Evolutionary conservation across 2,113 vertebrate genomes (phyloP).

Genomic region (Ia io): DNA sequence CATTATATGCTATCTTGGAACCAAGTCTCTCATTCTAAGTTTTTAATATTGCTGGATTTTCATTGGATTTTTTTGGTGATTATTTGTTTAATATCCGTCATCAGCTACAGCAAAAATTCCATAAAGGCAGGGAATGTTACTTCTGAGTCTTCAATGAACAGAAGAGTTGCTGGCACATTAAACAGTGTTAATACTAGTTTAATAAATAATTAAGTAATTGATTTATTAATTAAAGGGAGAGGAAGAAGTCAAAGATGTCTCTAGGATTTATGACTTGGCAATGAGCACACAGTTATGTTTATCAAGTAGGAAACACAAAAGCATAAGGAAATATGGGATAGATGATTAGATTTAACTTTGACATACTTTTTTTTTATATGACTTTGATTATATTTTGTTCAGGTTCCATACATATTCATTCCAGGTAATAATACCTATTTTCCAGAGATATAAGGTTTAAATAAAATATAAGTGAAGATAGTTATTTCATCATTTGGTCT

Average conservation of each 20-base stretch:
- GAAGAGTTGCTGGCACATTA: not conserved
- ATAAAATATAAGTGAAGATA: slow-evolving; percentile 16
- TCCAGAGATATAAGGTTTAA: not conserved
- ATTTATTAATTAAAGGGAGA: not conserved
- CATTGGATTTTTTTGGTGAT: not conserved
- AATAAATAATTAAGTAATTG: not conserved
- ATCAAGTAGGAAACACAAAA: not conserved
- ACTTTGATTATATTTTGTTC: not conserved
- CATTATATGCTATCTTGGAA: not conserved
- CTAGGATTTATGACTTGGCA: not conserved
- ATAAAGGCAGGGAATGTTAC: not conserved
- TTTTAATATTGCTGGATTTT: not conserved
- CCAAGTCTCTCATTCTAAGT: not conserved
- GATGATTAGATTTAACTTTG: not conserved
- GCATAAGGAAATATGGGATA: not conserved
- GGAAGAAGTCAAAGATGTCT: not conserved
- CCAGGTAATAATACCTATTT: not conserved
- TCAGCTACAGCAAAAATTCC: not conserved
- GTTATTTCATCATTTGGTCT: not conserved
- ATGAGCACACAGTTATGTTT: not conserved
- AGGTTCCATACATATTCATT: not conserved
- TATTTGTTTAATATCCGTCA: not conserved
- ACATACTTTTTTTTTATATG: not conserved
- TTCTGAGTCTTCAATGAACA: not conserved
- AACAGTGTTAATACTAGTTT: not conserved